Evolutionary conservation across 2,113 vertebrate species (phyloP).

Genomic region (Tretioscincus oriximinensis): DNA sequence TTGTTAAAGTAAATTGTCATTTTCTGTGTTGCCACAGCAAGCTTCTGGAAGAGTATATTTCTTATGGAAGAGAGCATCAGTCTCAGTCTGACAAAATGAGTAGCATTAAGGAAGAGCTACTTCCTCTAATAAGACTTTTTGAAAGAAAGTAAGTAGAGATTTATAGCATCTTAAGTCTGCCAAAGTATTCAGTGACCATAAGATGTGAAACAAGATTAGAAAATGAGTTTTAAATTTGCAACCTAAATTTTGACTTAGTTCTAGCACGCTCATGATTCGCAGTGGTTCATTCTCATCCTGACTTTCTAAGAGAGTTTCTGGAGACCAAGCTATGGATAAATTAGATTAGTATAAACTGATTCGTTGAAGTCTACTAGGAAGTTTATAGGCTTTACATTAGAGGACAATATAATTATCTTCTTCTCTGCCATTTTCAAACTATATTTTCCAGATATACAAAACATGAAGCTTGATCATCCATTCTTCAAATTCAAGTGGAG

Average conservation of each 20-base stretch:
- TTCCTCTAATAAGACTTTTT: slow-evolving; percentile 84
- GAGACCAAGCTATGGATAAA: not conserved
- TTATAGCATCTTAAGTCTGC: not conserved
- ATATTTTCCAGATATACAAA: not conserved
- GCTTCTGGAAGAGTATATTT: slow-evolving; percentile 84
- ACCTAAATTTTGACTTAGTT: not conserved
- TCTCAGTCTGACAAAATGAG: slow-evolving; percentile 61
- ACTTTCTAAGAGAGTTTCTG: not conserved
- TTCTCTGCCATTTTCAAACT: not conserved
- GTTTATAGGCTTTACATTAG: not conserved
- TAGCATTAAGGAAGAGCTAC: slow-evolving; percentile 74
- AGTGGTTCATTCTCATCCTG: too few relatives aligned
- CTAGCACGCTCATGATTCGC: not conserved
- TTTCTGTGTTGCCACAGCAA: slow-evolving; percentile 58
- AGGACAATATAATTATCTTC: not conserved
- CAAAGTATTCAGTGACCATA: not conserved
- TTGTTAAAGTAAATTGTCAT: slow-evolving; percentile 7
- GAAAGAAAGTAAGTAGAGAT: slow-evolving; percentile 84
- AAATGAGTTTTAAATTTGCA: not conserved
- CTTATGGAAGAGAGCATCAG: slow-evolving; percentile 61
- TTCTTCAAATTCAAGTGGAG: not conserved
- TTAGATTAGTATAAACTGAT: not conserved
- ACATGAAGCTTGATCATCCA: not conserved
- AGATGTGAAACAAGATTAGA: not conserved
- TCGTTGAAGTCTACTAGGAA: not conserved